Evolutionary conservation across 1,140 invertebrate genomes (phyloP).

Genomic region (Ceratina australensis): DNA sequence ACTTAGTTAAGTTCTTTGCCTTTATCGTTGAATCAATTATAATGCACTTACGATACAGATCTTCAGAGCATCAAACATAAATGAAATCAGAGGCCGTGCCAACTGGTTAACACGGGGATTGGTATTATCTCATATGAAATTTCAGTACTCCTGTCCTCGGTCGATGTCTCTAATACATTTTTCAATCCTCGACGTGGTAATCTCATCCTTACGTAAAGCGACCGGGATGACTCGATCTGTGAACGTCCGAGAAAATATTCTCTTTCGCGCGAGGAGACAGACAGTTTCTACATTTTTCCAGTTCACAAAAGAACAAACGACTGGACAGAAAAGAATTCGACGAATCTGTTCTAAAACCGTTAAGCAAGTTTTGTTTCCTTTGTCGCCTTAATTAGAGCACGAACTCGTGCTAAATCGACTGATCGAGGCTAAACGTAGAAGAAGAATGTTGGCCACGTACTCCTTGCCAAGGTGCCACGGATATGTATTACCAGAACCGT

Average conservation of each 20-base stretch:
- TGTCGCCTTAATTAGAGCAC: conserved; percentile 13
- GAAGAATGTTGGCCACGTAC: background rate
- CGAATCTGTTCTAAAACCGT: conserved; percentile 12
- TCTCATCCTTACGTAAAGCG: conserved; percentile 40
- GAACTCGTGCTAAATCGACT: background rate
- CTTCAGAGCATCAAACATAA: too few relatives aligned
- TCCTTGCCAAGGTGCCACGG: conserved; percentile 1
- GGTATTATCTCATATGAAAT: conserved; percentile 44
- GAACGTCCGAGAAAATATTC: conserved; percentile 15
- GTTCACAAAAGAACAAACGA: background rate
- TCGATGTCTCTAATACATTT: conserved; percentile 35
- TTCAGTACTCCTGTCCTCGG: conserved; percentile 25
- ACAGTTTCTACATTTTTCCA: background rate
- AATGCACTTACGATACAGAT: too few relatives aligned
- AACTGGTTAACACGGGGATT: conserved; percentile 17
- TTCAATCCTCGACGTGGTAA: conserved; percentile 21
- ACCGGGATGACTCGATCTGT: conserved; percentile 43
- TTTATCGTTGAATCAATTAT: too few relatives aligned
- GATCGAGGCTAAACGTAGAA: conserved; percentile 5
- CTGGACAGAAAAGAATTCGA: too few relatives aligned
- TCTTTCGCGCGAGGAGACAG: too few relatives aligned
- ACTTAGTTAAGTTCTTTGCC: too few relatives aligned
- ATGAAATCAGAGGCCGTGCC: background rate
- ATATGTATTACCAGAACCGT: background rate
- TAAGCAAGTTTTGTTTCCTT: background rate